Percentiles rank a stretch among this genome's conserved stretches.
These are phyloP conservation scores for Leptopilina drosophilae DNA, from an alignment of 2,888 invertebrate species.

Conservation along the genomic window DNA sequence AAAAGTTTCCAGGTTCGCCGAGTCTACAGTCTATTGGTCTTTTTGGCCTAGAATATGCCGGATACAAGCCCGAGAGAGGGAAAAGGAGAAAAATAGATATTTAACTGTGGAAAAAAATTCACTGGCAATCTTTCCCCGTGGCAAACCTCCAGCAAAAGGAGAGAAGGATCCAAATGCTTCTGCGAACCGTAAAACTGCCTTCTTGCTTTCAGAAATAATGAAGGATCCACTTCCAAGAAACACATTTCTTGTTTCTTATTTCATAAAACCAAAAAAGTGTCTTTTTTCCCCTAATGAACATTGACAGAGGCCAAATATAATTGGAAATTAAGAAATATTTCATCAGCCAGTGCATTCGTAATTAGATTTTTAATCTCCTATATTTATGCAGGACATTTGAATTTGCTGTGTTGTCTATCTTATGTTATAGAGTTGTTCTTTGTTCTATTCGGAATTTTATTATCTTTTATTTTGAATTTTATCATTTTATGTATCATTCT, in stretches of 20 bases:
- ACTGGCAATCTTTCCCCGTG: conserved; percentile 39
- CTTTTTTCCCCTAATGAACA: no score
- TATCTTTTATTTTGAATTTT: no score
- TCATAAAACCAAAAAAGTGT: no score
- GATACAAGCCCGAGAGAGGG: conserved; percentile 22
- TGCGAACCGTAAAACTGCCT: conserved; percentile 46
- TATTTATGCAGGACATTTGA: no score
- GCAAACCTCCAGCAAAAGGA: conserved; percentile 19
- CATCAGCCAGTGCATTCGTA: not conserved
- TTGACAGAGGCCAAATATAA: no score
- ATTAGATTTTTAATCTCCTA: no score
- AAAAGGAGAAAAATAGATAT: conserved; percentile 49
- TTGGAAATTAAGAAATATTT: not conserved
- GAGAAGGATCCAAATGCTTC: not conserved
- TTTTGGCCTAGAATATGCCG: conserved; percentile 44
- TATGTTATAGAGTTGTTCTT: no score
- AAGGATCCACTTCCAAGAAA: conserved; percentile 50
- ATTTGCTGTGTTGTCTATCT: no score
- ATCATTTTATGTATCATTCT: no score
- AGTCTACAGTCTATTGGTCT: conserved; percentile 51
- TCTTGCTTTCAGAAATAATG: conserved; percentile 62
- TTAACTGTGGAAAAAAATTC: conserved; percentile 39
- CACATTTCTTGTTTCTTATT: not conserved
- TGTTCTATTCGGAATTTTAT: no score
- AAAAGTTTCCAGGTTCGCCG: conserved; percentile 62